These are phyloP conservation scores for Polyodon spathula DNA, from an alignment of 2,113 vertebrate genomes.

Conservation along the genomic window DNA sequence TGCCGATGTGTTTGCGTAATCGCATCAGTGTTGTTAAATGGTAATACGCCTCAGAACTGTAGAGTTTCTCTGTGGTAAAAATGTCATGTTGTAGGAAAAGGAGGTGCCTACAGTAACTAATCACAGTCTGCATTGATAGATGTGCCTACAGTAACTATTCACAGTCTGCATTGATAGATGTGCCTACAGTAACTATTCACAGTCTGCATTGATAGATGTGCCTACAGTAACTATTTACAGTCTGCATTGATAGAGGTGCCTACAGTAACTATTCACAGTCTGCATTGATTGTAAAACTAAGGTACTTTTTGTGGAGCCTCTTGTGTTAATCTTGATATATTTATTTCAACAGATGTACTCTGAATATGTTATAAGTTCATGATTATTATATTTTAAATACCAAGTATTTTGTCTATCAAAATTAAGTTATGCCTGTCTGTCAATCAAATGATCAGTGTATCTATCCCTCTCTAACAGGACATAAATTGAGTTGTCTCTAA, in stretches of 20 bases:
- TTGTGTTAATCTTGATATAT: background rate
- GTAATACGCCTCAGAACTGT: background rate
- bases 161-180: constrained; percentile 1
- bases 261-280: constrained; percentile 2
- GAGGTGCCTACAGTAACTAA: background rate
- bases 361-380: no score
- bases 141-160: no score
- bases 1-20: background rate
- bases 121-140: constrained; percentile 1
- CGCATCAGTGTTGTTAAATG: constrained; percentile 3
- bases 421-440: no score
- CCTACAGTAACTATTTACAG: constrained; percentile 2
- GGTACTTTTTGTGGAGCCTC: background rate
- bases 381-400: no score
- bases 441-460: no score
- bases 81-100: background rate
- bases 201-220: constrained; percentile 1
- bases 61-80: background rate
- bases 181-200: constrained; percentile 2
- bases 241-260: no score
- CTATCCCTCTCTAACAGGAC: no score
- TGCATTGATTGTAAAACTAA: background rate
- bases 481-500: no score
- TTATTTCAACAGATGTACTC: background rate
- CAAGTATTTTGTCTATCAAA: no score